Base-by-base conservation (phyloP, 2,888 invertebrate species). In the Gnatocerus cornutus region DNA sequence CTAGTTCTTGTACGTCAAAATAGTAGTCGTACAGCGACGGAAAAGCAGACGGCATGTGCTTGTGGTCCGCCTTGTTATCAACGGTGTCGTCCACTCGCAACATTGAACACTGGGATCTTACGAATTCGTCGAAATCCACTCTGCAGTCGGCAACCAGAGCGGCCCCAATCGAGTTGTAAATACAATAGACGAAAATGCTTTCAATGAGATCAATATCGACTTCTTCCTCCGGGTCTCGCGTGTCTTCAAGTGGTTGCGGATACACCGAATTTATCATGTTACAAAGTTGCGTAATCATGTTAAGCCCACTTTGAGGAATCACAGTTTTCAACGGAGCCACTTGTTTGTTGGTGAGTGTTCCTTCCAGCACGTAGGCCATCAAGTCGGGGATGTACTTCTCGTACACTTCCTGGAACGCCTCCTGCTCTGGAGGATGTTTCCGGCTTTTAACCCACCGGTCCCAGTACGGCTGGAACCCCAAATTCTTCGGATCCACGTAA, bases 401-500 rank as follows among this genome's bases (percentile, higher is more conserved):
- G 83, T 91, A 96, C 72, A 95, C 83, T 1, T 87, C 87, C 56
- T 85, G 80, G 27, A 89, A 80, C 13, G 81, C 79, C 61, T 82
- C 83, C 43, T 80, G 79, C 75, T 89, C 88, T 0, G 82, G 81
- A 59, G 81, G 79, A 78, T 87, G 89, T 69, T 85, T 87, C 39
- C 90, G 86, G 0, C 87, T 80, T 67, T 86, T 85, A 3, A 93
- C 84, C 96, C 96, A 97, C 77, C 92, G 90, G 66, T 93, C 88
- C 95, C 97, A 96, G 84, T 90, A 96, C 0, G 97, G 96, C 67
- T 90, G 88, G 79, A 91, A 95, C 0, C 96, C 94, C 71, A 97
- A 87, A 84, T 95, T 95, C 85, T 96, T 96, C 10, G 0, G 97
- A 96, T 97, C 96, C 0, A 97, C 95, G 79, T 92, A 97, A 7